These are phyloP conservation scores for Rhabdomys dilectus DNA, from an alignment of 2,113 vertebrate species.

Conservation along the genomic window DNA sequence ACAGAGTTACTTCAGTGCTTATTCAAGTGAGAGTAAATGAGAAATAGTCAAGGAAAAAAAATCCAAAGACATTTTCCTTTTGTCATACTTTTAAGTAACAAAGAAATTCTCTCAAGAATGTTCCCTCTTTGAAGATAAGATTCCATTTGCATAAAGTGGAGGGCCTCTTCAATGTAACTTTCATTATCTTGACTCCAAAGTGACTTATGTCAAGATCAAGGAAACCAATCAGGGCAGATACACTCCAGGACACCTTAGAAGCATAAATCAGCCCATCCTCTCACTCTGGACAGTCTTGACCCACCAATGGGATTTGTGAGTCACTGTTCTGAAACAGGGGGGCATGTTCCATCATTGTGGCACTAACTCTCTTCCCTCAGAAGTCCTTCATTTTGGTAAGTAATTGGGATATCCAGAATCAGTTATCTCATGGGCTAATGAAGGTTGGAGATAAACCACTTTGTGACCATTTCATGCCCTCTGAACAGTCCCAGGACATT, in stretches of 20 bases:
- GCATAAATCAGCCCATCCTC: conserved; percentile 88
- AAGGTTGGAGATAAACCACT: conserved; percentile 95
- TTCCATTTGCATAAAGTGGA: conserved; percentile 87
- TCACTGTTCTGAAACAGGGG: conserved; percentile 83
- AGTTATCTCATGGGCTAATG: conserved; percentile 94
- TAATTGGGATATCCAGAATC: conserved; percentile 91
- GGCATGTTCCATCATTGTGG: conserved; percentile 80
- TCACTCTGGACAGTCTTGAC: conserved; percentile 74
- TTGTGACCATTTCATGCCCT: conserved; percentile 91
- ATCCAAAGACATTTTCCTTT: conserved; percentile 54
- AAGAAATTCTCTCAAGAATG: conserved; percentile 81
- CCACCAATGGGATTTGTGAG: conserved; percentile 80
- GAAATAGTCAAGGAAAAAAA: not conserved
- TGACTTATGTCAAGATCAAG: conserved; percentile 92
- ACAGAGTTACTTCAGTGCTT: not conserved
- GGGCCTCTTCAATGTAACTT: conserved; percentile 87
- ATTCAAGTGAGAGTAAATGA: conserved; percentile 40
- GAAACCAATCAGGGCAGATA: conserved; percentile 88
- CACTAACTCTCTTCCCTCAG: conserved; percentile 78
- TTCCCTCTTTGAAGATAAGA: conserved; percentile 89
- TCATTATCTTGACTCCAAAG: conserved; percentile 88
- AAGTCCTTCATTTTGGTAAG: conserved; percentile 87
- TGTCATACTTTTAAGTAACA: conserved; percentile 81
- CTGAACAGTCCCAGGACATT: conserved; percentile 90
- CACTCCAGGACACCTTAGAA: conserved; percentile 87